phyloP scores from a whole-genome alignment of 2,113 vertebrate genomes.

The Bombycilla garrulus region DNA sequence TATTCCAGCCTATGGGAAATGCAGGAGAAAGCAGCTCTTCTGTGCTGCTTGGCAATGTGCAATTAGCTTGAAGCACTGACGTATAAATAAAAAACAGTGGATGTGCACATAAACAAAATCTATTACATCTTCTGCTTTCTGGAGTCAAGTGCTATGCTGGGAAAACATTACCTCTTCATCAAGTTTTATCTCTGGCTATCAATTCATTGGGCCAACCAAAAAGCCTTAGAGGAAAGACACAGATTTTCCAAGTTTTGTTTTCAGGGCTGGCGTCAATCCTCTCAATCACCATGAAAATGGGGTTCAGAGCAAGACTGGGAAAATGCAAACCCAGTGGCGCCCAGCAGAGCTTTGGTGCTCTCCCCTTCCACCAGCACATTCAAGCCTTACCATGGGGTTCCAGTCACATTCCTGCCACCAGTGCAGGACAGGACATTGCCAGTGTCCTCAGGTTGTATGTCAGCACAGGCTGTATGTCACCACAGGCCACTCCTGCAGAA shows the following conservation, averaged over 20 bases:
- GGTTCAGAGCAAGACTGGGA: not conserved
- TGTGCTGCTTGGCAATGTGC: not conserved
- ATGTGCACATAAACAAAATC: constrained; percentile 41
- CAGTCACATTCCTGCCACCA: not conserved
- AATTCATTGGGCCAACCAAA: constrained; percentile 8
- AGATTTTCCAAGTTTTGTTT: not conserved
- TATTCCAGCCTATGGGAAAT: not conserved
- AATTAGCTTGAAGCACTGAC: not conserved
- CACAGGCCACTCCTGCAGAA: not conserved
- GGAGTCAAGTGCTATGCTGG: not conserved
- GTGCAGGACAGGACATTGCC: not conserved
- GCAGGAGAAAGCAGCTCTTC: not conserved
- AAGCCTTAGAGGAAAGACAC: not conserved
- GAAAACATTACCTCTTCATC: constrained; percentile 39
- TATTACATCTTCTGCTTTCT: constrained; percentile 15
- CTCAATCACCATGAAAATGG: accelerated
- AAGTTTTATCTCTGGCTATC: constrained; percentile 25
- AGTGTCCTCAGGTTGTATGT: not conserved
- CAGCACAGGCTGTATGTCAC: too few species aligned
- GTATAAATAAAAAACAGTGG: not conserved
- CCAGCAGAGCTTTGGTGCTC: not conserved
- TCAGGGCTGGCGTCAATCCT: not conserved
- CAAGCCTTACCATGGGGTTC: not conserved
- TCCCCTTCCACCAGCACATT: not conserved
- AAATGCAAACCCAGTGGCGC: not conserved